Evolutionary conservation across 1,140 invertebrate species (phyloP), one percentile per base, ranked within the genome.

Genomic region (Drosophila subpulchrella): DNA sequence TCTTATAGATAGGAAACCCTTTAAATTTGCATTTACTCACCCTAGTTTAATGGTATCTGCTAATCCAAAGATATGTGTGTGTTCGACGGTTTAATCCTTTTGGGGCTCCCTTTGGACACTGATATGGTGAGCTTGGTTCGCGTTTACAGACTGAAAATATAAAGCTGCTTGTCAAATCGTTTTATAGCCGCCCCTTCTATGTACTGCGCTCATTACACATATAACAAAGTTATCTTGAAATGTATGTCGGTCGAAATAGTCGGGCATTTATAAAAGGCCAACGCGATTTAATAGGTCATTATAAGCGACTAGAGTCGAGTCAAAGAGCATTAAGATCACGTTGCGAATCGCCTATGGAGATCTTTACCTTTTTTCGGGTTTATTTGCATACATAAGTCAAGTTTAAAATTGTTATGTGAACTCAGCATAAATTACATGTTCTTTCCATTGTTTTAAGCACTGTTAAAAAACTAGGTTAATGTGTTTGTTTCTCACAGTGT

Each of bases 61-160:
- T 78, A 66, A 78, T 86, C 74, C 78, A 70, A 60, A 54, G 4
- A 2, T 50, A 6, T 11, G 24, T 15, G 32, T 30, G n/a, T 39
- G 17, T 30, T 30, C 41, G 46, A 20, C 15, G 36, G 39, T 30
- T 10, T 30, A 41, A 68, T 77, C 56, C 62, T 59, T 58, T 17
- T 12, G 13, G 20, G 2, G 15, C 20, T 57, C 15, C 20, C 41
- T 47, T 42, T 38, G 6, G 11, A 41, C 54, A 70, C 46, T 48
- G 75, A 70, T 79, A 67, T 77, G 60, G 41, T 72, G 62, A 56
- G 60, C 44, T 73, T 51, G 48, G 62, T 53, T 30, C 47, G 44
- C 76, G 67, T 57, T 70, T 54, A 54, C 17, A 63, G 63, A 88
- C 83, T 88, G 76, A 78, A 88, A 88, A 83, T 83, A 80, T 61